Evolutionary conservation across 2,888 invertebrate species (phyloP).

Genomic region (Argyresthia albistria): DNA sequence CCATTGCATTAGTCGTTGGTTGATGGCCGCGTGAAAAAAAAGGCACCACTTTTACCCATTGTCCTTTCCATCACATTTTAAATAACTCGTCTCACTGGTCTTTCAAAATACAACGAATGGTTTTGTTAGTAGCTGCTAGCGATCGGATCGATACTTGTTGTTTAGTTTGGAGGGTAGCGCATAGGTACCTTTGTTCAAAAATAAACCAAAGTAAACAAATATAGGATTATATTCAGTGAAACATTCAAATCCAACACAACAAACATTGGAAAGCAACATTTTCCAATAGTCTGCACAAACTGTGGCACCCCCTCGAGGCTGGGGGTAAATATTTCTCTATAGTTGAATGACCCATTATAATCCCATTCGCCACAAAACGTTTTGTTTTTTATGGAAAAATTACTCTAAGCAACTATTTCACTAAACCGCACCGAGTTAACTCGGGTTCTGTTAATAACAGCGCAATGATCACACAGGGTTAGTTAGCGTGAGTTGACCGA

Average conservation of each 20-base stretch:
- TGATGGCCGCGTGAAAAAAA: too few species aligned
- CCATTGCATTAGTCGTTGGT: too few species aligned
- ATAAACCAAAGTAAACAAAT: conserved; percentile 67
- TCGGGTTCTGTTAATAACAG: conserved; percentile 58
- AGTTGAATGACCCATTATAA: conserved; percentile 46
- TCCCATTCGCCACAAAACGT: conserved; percentile 52
- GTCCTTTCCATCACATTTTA: too few species aligned
- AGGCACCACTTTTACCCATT: too few species aligned
- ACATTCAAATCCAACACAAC: conserved; percentile 63
- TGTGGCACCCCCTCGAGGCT: conserved; percentile 32
- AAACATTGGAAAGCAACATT: conserved; percentile 35
- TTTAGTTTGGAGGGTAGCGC: neutral
- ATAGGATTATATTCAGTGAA: conserved; percentile 71
- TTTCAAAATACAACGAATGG: too few species aligned
- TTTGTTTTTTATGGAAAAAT: conserved; percentile 31
- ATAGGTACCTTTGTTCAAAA: conserved; percentile 23
- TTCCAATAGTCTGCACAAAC: conserved; percentile 43
- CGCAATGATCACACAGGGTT: conserved; percentile 55
- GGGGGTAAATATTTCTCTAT: conserved; percentile 25
- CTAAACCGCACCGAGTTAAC: conserved; percentile 34
- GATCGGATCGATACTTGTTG: too few species aligned
- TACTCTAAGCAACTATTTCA: conserved; percentile 44
- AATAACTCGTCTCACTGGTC: too few species aligned
- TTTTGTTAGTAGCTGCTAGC: too few species aligned
- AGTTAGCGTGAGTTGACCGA: conserved; percentile 10